A percentile compares a stretch with the other conserved stretches of the same genome.
These are phyloP conservation scores for Acropora yongei DNA, from an alignment of 64 coral and sea anemone genomes.

Conservation along the genomic window DNA sequence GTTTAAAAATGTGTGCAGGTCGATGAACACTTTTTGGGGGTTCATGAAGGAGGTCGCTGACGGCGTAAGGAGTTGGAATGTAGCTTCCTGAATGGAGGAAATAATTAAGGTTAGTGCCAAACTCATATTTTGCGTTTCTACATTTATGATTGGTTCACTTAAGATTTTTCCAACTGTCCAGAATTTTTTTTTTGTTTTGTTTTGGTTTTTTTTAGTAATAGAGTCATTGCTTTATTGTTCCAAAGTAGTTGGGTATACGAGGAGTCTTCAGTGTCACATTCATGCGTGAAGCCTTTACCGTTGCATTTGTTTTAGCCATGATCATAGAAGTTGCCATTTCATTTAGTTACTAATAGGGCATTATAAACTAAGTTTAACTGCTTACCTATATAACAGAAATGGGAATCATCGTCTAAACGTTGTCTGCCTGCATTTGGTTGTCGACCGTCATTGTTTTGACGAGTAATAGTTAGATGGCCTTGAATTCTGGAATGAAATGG, in stretches of 20 bases:
- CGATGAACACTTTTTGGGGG: not conserved
- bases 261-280: no score
- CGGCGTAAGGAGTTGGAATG: not conserved
- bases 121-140: no score
- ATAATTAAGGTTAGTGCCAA: not conserved
- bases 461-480: not conserved
- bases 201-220: no score
- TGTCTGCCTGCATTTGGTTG: not conserved
- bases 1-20: not conserved
- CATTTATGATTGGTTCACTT: no score
- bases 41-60: not conserved
- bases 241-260: no score
- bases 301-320: no score
- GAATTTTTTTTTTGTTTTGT: no score
- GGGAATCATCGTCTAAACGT: not conserved
- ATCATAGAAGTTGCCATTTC: no score
- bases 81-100: not conserved
- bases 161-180: no score
- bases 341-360: no score
- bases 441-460: not conserved
- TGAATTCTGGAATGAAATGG: not conserved
- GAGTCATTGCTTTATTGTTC: no score
- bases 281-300: no score
- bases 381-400: not conserved
- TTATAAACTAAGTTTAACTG: not conserved